Percentiles rank a stretch among this genome's conserved stretches.
These are phyloP conservation scores for Mesorhabditis sp. DNA, from an alignment of 2,888 invertebrate species.

Conservation along the genomic window DNA sequence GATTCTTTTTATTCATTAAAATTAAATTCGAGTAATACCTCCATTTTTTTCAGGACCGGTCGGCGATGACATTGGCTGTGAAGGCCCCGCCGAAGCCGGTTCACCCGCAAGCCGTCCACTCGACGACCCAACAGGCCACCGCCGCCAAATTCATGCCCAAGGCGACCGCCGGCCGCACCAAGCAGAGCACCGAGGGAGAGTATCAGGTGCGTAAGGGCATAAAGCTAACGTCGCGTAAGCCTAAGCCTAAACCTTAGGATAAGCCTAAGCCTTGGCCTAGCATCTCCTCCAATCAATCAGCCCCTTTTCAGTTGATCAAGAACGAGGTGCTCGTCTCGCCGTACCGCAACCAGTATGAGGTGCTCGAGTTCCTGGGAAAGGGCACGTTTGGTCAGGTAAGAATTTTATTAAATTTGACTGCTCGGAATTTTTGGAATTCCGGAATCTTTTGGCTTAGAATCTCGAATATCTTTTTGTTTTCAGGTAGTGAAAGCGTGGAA, in stretches of 20 bases:
- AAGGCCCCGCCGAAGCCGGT: constrained; percentile 8
- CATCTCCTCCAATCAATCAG: too few relatives aligned
- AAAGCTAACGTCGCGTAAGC: not conserved
- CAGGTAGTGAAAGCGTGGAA: constrained; percentile 99
- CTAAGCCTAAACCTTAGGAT: too few relatives aligned
- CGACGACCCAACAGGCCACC: constrained; percentile 18
- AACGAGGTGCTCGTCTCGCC: constrained; percentile 56
- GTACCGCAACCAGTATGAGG: constrained; percentile 56
- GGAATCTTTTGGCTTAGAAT: not conserved
- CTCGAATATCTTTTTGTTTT: not conserved
- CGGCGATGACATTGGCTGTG: constrained; percentile 4
- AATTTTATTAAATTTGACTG: not conserved
- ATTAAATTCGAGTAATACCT: too few relatives aligned
- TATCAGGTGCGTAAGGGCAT: constrained; percentile 41
- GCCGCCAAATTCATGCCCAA: constrained; percentile 16
- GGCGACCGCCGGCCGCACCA: constrained; percentile 25
- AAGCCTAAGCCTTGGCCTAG: too few relatives aligned
- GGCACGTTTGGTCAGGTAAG: constrained; percentile 84
- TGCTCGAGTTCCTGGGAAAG: constrained; percentile 87
- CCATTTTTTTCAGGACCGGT: not conserved
- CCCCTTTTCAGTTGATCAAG: constrained; percentile 52
- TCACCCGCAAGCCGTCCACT: constrained; percentile 4
- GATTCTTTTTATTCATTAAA: too few relatives aligned
- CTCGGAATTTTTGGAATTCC: not conserved
- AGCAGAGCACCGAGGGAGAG: constrained; percentile 50